A percentile compares a stretch with the other conserved stretches of the same genome.
phyloP scores from a whole-genome alignment of 2,888 invertebrate species.

The Adineta ricciae region DNA sequence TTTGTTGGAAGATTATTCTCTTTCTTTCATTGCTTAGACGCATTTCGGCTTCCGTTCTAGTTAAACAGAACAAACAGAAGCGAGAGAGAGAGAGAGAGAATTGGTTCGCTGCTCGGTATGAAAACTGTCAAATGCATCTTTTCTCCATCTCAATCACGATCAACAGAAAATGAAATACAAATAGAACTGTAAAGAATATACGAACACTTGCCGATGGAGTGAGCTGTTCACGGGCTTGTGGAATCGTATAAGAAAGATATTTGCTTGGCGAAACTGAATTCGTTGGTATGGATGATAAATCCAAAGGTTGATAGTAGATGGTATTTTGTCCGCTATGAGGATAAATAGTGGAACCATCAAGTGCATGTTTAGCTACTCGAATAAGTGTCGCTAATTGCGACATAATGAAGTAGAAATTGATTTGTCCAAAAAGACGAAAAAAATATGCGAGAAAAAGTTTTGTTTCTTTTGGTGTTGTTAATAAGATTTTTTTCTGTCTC shows the following conservation, averaged over 20 bases:
- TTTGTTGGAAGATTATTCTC: slow-evolving; percentile 5
- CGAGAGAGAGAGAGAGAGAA: not conserved
- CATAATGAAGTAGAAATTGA: not conserved
- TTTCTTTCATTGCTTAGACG: not conserved
- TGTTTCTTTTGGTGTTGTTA: not conserved
- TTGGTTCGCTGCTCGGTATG: not conserved
- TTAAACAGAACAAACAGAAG: not conserved
- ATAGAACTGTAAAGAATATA: not conserved
- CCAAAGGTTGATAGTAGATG: not conserved
- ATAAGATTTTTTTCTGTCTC: not conserved
- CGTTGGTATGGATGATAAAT: not conserved
- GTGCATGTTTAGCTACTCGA: not conserved
- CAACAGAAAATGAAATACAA: slow-evolving; percentile 7
- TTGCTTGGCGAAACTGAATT: not conserved
- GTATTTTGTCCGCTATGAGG: slow-evolving; percentile 5
- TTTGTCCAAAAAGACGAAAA: not conserved
- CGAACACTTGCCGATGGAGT: not conserved
- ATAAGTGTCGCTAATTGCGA: slow-evolving; percentile 8
- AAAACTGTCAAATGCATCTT: slow-evolving; percentile 13
- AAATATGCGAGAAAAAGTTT: not conserved
- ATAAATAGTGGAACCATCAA: not conserved
- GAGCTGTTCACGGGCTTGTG: not conserved
- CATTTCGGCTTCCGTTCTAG: slow-evolving; percentile 13
- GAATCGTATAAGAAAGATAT: not conserved
- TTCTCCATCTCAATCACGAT: not conserved